Base-by-base conservation (phyloP, 2,113 vertebrate species). In the Cottus gobio region DNA sequence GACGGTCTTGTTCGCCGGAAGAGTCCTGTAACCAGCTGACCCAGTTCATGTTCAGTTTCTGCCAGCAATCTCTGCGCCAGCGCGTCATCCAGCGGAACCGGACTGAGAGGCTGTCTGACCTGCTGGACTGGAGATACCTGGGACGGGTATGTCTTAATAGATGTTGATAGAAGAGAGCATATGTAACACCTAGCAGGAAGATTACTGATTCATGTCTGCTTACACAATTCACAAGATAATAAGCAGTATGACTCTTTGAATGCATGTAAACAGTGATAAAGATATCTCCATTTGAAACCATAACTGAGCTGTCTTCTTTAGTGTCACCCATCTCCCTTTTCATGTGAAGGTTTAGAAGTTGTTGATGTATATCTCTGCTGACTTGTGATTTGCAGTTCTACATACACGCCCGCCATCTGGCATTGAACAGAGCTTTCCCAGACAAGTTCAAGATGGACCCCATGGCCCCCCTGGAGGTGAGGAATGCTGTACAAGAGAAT, bases 1-100 rank as follows among this genome's bases (percentile, higher is more conserved):
- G 98, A 30, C 93, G 97, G n/a, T 98, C 97, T 91, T 87, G 96
- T 22, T 97, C 98, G 0, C 94, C 96, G 0, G 97, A 99, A 0
- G 98, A 98, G 73, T 98, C 97, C 0, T 99, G 97, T 78, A 98
- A 97, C 81, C 98, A 99, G 92, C 93, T 99, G 93, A 99, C 98
- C 46, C 96, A 99, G 90, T 97, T 98, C 93, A 96, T 99, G 81
- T 98, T 99, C 0, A 90, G 90, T 0, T 99, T 98, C 87, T 99
- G 98, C 81, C 97, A 99, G 92, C 97, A 99, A 92, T 98, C 97
- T 1, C 96, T 96, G 1, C 96, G 98, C 28, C 98, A 99, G 89
- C 95, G 98, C 73, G 97, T 99, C 89, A 96, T 99, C 84, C 98
- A 99, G 81, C 93, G 98, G 52, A 99, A 99, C 91, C 94, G 98